Conservation (phyloP, 2,113 vertebrate genomes). For the Cichladusa arquata region DNA sequence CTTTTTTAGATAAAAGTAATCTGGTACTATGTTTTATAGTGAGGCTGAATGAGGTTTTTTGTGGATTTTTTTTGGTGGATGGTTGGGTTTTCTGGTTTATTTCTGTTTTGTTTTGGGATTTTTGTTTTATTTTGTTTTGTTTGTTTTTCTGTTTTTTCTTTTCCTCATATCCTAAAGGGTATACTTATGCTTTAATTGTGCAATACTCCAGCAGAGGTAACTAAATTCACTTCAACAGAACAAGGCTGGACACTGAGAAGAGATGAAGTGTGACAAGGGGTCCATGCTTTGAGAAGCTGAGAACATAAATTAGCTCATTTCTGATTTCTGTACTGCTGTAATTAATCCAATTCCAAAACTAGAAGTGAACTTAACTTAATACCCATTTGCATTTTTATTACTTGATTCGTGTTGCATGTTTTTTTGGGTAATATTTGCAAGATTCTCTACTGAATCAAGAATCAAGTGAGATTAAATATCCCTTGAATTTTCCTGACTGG, state of each 20-base stretch:
- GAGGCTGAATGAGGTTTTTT: background rate
- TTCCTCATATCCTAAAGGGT: no score
- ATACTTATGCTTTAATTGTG: background rate
- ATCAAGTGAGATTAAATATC: background rate
- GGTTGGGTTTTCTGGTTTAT: background rate
- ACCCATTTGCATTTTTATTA: background rate
- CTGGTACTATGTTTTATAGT: background rate
- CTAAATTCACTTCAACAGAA: background rate
- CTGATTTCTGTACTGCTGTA: background rate
- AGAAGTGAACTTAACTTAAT: background rate
- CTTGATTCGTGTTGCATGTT: background rate
- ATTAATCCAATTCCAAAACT: background rate
- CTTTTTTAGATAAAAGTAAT: background rate
- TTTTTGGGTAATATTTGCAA: background rate
- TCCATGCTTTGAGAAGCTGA: background rate
- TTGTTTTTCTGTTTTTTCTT: background rate
- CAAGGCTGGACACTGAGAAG: rapidly evolving
- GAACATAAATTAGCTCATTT: background rate
- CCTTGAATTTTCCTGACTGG: background rate
- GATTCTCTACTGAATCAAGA: background rate
- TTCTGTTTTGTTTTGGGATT: background rate
- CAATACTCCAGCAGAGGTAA: background rate
- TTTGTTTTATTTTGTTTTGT: background rate
- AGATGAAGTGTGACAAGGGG: background rate
- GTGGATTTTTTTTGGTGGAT: background rate